Percentiles rank a stretch among this genome's conserved stretches.
Conservation (phyloP, 2,888 invertebrate genomes). For the Drosophila limbata region DNA sequence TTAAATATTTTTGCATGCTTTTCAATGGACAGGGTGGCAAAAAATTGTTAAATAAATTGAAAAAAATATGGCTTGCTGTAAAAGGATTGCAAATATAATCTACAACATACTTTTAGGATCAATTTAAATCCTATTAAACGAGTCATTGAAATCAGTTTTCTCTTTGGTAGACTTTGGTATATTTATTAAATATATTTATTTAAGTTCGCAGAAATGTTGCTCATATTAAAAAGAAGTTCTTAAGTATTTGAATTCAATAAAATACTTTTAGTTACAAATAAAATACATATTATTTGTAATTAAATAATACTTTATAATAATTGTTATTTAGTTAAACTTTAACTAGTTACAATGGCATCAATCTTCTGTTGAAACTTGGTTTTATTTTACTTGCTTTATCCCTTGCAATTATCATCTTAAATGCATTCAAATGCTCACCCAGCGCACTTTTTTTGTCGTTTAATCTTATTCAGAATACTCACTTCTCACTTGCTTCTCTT, state of each 20-base stretch:
- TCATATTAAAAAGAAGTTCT: too few species aligned
- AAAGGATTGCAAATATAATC: not conserved
- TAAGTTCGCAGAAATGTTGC: too few species aligned
- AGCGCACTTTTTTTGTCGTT: conserved; percentile 31
- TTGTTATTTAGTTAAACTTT: too few species aligned
- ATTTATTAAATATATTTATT: not conserved
- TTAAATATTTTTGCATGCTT: not conserved
- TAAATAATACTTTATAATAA: too few species aligned
- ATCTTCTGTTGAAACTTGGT: not conserved
- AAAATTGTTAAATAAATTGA: conserved; percentile 4
- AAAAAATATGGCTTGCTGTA: not conserved
- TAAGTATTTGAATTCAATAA: not conserved
- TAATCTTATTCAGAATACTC: conserved; percentile 28
- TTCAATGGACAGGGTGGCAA: not conserved
- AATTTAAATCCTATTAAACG: not conserved
- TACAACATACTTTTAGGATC: not conserved
- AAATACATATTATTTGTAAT: too few species aligned
- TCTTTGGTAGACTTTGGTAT: not conserved
- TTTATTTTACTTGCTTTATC: not conserved
- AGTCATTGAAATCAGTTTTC: not conserved
- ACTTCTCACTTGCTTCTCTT: conserved; percentile 2
- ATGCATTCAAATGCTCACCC: conserved; percentile 14
- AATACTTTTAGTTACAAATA: too few species aligned
- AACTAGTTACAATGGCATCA: not conserved
- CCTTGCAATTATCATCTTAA: conserved; percentile 11